Conservation (phyloP, 2,888 invertebrate species). For the Glyphotaelius pellucidus region DNA sequence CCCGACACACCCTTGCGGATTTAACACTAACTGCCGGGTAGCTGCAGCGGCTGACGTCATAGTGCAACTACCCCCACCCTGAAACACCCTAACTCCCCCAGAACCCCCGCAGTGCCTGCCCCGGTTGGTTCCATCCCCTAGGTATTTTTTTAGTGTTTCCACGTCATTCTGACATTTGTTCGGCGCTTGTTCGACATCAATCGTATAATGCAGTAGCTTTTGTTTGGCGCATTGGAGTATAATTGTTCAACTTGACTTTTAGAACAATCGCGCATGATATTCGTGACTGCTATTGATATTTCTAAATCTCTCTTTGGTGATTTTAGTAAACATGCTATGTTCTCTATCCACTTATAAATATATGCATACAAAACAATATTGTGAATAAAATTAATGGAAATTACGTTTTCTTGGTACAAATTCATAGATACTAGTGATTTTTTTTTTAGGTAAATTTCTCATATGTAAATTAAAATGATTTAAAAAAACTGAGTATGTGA, state of each 20-base stretch:
- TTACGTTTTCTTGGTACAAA: too few species aligned
- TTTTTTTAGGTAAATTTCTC: too few species aligned
- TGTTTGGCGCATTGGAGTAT: neutral
- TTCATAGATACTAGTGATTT: too few species aligned
- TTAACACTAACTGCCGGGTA: neutral
- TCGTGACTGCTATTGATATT: neutral
- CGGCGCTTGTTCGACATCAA: neutral
- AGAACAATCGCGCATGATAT: neutral
- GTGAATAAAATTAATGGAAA: too few species aligned
- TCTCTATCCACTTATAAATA: too few species aligned
- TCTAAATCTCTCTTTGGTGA: neutral
- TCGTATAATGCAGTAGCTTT: neutral
- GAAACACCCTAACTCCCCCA: neutral
- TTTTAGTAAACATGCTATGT: neutral
- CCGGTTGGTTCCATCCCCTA: neutral
- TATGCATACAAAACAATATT: too few species aligned
- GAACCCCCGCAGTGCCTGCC: neutral
- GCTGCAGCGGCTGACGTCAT: neutral
- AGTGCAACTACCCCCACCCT: neutral
- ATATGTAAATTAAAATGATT: too few species aligned
- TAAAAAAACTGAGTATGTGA: too few species aligned
- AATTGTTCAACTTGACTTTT: neutral
- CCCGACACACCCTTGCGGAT: neutral
- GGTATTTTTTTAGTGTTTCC: neutral
- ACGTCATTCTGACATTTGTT: conserved; percentile 2